phyloP scores from a whole-genome alignment of 2,797 vertebrate species.

The Salmo trutta region DNA sequence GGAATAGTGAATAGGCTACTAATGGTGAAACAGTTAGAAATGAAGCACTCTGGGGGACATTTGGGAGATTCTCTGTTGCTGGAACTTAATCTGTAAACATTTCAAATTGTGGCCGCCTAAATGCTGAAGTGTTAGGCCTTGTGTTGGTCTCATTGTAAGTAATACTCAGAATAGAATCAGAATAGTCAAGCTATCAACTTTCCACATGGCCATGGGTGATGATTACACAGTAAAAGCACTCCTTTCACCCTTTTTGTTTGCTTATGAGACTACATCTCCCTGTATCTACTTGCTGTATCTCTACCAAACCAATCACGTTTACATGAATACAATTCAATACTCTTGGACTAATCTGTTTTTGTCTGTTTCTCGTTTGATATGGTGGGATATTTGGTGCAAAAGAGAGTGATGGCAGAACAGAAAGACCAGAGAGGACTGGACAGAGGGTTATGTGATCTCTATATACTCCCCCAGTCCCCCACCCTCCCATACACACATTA shows the following conservation, averaged over 20 bases:
- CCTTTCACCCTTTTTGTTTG: no score
- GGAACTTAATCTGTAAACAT: not conserved
- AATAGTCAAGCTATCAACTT: not conserved
- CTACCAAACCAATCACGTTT: conserved; percentile 37
- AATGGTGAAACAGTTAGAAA: not conserved
- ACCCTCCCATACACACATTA: conserved; percentile 28
- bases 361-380: not conserved
- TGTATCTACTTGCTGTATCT: conserved; percentile 35
- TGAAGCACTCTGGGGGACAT: not conserved
- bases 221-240: not conserved
- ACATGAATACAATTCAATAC: conserved; percentile 52
- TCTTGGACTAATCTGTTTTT: not conserved
- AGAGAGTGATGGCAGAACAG: not conserved
- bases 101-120: not conserved
- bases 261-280: conserved; percentile 1
- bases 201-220: not conserved
- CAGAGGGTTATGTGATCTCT: conserved; percentile 55
- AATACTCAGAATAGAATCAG: no score
- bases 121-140: not conserved
- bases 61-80: not conserved
- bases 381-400: not conserved
- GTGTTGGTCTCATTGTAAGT: not conserved
- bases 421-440: conserved; percentile 31
- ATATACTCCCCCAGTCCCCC: conserved; percentile 64
- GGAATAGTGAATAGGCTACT: not conserved